Evolutionary conservation across 2,797 vertebrate species (phyloP).

Genomic region (Lophius americanus): DNA sequence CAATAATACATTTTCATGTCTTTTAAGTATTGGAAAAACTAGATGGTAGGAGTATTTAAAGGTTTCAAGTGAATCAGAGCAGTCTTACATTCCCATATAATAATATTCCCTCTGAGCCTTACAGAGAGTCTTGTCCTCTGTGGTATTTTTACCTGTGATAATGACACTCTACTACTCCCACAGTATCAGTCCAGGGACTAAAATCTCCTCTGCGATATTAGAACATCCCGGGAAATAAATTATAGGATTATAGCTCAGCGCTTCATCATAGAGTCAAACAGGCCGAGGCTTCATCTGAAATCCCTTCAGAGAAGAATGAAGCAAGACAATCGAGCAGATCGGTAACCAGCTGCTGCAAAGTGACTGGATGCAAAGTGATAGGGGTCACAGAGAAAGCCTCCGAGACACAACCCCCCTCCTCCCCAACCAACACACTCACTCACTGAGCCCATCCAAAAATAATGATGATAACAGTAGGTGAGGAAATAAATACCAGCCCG

Average conservation of each 20-base stretch:
- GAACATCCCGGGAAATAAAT: constrained; percentile 49
- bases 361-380: constrained; percentile 65
- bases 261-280: constrained; percentile 39
- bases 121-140: constrained; percentile 13
- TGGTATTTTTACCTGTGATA: constrained; percentile 54
- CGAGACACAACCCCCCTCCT: constrained; percentile 22
- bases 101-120: constrained; percentile 27
- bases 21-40: too few species aligned
- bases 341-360: constrained; percentile 55
- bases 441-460: constrained; percentile 46
- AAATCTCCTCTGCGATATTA: constrained; percentile 37
- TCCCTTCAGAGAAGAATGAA: constrained; percentile 43
- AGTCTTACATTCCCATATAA: constrained; percentile 8
- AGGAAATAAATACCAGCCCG: constrained; percentile 14
- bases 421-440: background rate
- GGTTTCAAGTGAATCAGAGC: background rate
- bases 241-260: constrained; percentile 34
- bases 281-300: constrained; percentile 31
- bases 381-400: constrained; percentile 62
- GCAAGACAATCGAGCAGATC: constrained; percentile 51
- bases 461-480: constrained; percentile 23
- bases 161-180: constrained; percentile 39
- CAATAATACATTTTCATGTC: too few species aligned
- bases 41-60: background rate
- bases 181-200: constrained; percentile 48